phyloP scores from a whole-genome alignment of 2,113 vertebrate species.

The Alexandromys fortis region DNA sequence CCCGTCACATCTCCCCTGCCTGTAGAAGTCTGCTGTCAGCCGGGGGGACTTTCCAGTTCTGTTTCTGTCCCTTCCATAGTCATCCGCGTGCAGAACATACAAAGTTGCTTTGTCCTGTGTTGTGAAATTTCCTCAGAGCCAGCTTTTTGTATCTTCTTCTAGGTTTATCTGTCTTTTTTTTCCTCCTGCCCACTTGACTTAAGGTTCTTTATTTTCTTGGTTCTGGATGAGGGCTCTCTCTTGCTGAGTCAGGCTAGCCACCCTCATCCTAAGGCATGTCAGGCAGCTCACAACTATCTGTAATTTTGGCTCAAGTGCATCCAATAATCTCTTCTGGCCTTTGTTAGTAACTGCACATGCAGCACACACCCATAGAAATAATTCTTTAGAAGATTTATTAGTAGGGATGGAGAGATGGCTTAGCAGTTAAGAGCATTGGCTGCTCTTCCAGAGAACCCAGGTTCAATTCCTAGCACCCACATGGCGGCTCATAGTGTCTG shows the following conservation, averaged over 20 bases:
- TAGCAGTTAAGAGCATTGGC: not conserved
- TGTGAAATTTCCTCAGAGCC: not conserved
- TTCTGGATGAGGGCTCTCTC: not conserved
- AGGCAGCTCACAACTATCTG: not conserved
- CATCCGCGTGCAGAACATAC: not conserved
- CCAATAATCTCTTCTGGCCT: not conserved
- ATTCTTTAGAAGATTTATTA: not conserved
- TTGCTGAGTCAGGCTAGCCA: not conserved
- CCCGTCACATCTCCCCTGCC: not conserved
- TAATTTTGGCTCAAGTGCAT: not conserved
- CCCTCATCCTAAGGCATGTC: not conserved
- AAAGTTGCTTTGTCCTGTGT: not conserved
- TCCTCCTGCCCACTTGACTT: not conserved
- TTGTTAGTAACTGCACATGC: not conserved
- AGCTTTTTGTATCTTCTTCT: not conserved
- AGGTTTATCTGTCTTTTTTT: not conserved
- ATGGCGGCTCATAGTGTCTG: not conserved
- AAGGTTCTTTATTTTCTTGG: slow-evolving; percentile 5
- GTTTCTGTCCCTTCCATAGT: not conserved
- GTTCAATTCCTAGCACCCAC: not conserved
- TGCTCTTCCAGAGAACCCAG: not conserved
- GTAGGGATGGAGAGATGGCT: not conserved
- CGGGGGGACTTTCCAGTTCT: not conserved
- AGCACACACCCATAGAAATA: not conserved
- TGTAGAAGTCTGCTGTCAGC: not conserved